phyloP scores from a whole-genome alignment of 1,140 invertebrate genomes.

The Ruditapes philippinarum region DNA sequence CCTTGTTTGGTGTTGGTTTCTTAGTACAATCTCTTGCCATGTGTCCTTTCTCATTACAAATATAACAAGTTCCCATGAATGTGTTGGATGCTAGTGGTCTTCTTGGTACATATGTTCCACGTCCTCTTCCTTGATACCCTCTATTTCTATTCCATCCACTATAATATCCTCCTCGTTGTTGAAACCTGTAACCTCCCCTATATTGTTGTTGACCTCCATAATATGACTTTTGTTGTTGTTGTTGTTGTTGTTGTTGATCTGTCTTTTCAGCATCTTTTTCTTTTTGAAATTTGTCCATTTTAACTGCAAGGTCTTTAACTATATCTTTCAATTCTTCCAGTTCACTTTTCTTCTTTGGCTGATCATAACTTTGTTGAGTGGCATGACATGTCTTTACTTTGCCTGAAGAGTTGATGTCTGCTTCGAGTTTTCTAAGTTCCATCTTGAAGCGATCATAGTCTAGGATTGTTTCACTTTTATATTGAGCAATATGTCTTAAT shows the following conservation, averaged over 20 bases:
- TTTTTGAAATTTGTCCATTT: neutral
- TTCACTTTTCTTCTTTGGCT: slow-evolving; percentile 1
- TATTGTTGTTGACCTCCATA: neutral
- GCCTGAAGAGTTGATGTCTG: too few species aligned
- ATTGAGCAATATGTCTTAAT: too few species aligned
- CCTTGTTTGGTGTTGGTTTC: neutral
- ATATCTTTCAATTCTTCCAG: slow-evolving; percentile 12
- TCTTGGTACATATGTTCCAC: neutral
- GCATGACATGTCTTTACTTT: too few species aligned
- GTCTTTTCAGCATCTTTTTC: neutral
- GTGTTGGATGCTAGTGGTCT: neutral
- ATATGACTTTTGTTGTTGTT: neutral
- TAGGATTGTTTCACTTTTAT: too few species aligned
- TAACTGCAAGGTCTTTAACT: neutral
- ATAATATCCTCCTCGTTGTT: too few species aligned
- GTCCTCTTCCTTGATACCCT: slow-evolving; percentile 1
- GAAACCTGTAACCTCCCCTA: too few species aligned
- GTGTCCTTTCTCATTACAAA: slow-evolving; percentile 1
- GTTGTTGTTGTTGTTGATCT: too few species aligned
- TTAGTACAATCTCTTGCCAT: neutral
- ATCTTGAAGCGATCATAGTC: slow-evolving; percentile 5
- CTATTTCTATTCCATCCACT: neutral
- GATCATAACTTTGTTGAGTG: neutral
- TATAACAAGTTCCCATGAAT: neutral
- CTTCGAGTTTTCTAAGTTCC: neutral